Evolutionary conservation across 2,113 vertebrate genomes (phyloP).

Genomic region (Hippoglossus stenolepis): DNA sequence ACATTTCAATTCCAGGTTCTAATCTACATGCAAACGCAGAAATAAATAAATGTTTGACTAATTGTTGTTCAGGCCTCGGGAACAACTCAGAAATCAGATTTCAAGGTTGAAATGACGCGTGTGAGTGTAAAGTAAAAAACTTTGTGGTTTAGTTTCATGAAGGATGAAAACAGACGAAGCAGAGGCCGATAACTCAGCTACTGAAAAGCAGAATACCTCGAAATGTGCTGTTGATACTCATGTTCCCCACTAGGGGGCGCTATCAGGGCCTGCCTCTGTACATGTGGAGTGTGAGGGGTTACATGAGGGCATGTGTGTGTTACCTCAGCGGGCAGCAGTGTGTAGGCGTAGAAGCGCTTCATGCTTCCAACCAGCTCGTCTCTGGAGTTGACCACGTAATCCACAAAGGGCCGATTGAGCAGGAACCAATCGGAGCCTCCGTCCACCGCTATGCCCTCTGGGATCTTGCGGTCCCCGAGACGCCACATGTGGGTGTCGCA

Average conservation of each 20-base stretch:
- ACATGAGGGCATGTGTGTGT: slow-evolving; percentile 11
- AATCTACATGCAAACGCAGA: no score
- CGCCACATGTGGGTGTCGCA: slow-evolving; percentile 99
- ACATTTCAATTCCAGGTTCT: neutral
- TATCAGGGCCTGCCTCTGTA: neutral
- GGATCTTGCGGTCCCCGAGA: slow-evolving; percentile 94
- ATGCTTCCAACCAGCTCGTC: slow-evolving; percentile 94
- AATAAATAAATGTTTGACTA: no score
- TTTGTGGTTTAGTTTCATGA: no score
- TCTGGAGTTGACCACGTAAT: slow-evolving; percentile 91
- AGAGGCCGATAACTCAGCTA: no score
- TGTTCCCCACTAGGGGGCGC: neutral
- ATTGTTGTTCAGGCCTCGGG: no score
- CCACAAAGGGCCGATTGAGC: slow-evolving; percentile 93
- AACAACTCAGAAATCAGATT: no score
- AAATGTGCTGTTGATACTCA: neutral
- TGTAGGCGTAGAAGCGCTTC: slow-evolving; percentile 96
- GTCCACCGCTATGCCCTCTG: slow-evolving; percentile 92
- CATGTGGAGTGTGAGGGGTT: neutral
- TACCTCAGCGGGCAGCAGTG: slow-evolving; percentile 96
- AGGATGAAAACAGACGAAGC: no score
- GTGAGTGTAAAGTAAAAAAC: no score
- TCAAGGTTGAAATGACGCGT: no score
- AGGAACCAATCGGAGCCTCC: slow-evolving; percentile 99
- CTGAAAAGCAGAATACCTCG: no score